phyloP scores from a whole-genome alignment of 2,113 vertebrate genomes.

The Sylvia atricapilla region DNA sequence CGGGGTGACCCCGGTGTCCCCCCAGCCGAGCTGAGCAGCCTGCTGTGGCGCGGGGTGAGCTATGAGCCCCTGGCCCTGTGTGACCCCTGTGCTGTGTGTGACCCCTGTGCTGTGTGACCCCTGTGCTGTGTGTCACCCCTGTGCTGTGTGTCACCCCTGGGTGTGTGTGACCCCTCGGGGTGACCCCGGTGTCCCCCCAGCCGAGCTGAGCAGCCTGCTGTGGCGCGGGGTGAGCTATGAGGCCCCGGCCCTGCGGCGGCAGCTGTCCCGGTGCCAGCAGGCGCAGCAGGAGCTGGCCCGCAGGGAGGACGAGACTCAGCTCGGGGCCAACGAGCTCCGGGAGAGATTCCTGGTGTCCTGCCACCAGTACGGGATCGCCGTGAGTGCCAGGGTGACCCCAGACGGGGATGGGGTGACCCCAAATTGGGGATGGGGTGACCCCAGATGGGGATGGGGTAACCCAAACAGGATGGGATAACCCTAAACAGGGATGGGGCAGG shows the following conservation, averaged over 20 bases:
- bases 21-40: no score
- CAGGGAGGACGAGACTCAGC: neutral
- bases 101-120: no score
- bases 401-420: neutral
- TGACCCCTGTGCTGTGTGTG: no score
- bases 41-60: no score
- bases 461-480: no score
- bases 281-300: neutral
- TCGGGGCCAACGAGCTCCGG: neutral
- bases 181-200: neutral
- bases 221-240: neutral
- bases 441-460: neutral
- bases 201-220: neutral
- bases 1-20: no score
- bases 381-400: neutral
- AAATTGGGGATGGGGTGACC: neutral
- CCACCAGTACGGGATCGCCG: neutral
- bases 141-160: no score
- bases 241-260: neutral
- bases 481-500: neutral
- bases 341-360: neutral
- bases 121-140: no score
- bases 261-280: neutral
- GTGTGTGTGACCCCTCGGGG: no score
- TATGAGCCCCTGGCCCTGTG: no score